A percentile compares a stretch with the other conserved stretches of the same genome.
These are phyloP conservation scores for Carapus acus DNA, from an alignment of 2,797 vertebrate genomes.

Conservation along the genomic window DNA sequence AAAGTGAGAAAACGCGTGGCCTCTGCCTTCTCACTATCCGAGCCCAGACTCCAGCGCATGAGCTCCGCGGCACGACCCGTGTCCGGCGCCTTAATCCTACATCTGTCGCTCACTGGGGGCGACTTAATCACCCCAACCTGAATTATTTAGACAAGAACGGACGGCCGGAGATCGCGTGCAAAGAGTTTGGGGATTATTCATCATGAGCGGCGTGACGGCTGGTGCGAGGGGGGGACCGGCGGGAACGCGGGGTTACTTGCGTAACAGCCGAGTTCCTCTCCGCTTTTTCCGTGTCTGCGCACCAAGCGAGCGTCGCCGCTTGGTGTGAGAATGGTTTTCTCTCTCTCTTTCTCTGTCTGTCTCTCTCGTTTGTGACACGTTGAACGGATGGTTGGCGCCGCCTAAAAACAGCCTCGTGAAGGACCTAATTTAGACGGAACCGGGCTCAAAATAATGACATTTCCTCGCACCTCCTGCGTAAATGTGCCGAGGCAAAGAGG, in stretches of 20 bases:
- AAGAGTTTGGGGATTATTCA: slow-evolving; percentile 22
- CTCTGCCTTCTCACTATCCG: slow-evolving; percentile 37
- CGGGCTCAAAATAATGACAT: no score
- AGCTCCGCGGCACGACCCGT: slow-evolving; percentile 52
- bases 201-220: slow-evolving; percentile 3
- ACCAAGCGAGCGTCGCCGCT: neutral
- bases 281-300: neutral
- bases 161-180: slow-evolving; percentile 20
- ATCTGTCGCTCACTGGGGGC: slow-evolving; percentile 47
- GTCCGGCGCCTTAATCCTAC: slow-evolving; percentile 50
- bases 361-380: no score
- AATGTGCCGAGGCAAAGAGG: no score
- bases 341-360: neutral
- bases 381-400: no score
- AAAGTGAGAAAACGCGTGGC: slow-evolving; percentile 32
- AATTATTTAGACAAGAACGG: slow-evolving; percentile 46
- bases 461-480: no score
- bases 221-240: neutral
- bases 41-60: slow-evolving; percentile 37
- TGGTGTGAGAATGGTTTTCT: neutral
- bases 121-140: slow-evolving; percentile 46
- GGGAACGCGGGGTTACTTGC: no score
- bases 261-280: neutral
- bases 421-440: no score
- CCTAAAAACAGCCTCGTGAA: no score